phyloP scores from a whole-genome alignment of 2,797 vertebrate species.

The Poecilia gillii region DNA sequence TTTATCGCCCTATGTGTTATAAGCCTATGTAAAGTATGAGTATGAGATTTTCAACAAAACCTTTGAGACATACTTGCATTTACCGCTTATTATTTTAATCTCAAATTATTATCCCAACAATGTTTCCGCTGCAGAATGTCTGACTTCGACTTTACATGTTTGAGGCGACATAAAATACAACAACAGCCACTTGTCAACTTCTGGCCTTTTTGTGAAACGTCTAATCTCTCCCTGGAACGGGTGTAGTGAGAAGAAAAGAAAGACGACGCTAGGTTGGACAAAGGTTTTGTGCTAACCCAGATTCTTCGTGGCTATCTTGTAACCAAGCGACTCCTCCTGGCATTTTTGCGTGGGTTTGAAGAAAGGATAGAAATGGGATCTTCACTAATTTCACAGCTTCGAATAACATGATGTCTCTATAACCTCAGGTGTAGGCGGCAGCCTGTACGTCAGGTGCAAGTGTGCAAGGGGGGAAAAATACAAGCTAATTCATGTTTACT shows the following conservation, averaged over 20 bases:
- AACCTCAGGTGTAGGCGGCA: slow-evolving; percentile 41
- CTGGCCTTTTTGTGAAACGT: background rate
- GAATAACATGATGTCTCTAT: slow-evolving; percentile 12
- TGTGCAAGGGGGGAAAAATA: slow-evolving; percentile 15
- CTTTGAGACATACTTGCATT: background rate
- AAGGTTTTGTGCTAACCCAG: slow-evolving; percentile 22
- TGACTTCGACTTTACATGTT: background rate
- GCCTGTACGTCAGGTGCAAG: slow-evolving; percentile 19
- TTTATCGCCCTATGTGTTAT: background rate
- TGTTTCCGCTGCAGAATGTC: background rate
- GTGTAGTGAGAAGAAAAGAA: slow-evolving; percentile 10
- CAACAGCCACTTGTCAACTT: background rate
- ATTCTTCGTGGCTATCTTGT: slow-evolving; percentile 43
- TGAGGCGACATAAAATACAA: background rate
- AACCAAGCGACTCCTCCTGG: slow-evolving; percentile 28
- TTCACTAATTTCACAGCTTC: slow-evolving; percentile 46
- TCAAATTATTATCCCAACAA: background rate
- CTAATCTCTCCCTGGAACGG: slow-evolving; percentile 6
- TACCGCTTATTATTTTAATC: background rate
- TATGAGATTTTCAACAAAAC: background rate
- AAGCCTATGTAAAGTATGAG: background rate
- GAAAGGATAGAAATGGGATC: slow-evolving; percentile 45
- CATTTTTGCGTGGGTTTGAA: slow-evolving; percentile 48
- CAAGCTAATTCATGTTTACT: slow-evolving; percentile 17
- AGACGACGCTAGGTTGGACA: slow-evolving; percentile 10